Conservation (phyloP, 1,140 invertebrate genomes). For the Caenorhabditis remanei region DNA sequence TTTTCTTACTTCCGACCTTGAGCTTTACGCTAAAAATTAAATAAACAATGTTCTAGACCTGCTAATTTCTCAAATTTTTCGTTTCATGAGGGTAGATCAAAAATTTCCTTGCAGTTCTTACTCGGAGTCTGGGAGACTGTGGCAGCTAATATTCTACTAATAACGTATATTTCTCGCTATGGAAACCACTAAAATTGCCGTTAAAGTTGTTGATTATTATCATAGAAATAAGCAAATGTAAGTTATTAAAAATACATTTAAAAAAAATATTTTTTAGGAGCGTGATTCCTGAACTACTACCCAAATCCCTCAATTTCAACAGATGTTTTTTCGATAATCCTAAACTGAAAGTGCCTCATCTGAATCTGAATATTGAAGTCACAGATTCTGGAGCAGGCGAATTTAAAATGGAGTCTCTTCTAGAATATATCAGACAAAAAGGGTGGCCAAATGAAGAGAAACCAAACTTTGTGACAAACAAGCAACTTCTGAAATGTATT, state of each 20-base stretch:
- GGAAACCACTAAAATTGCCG: neutral
- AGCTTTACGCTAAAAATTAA: too few relatives aligned
- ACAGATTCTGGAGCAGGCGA: constrained; percentile 4
- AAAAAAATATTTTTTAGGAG: neutral
- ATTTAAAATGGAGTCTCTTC: neutral
- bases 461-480: constrained; percentile 9
- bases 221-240: neutral
- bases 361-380: neutral
- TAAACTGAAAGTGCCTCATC: neutral
- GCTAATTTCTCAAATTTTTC: too few relatives aligned
- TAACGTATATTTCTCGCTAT: neutral
- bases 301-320: neutral
- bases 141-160: too few relatives aligned
- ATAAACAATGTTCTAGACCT: too few relatives aligned
- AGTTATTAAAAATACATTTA: neutral
- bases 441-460: neutral
- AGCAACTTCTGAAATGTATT: neutral
- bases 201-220: neutral
- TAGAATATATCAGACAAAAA: neutral
- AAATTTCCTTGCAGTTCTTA: too few relatives aligned
- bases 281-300: neutral
- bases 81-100: too few relatives aligned
- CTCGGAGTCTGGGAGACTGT: too few relatives aligned
- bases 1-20: too few relatives aligned
- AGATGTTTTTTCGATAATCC: neutral